Percentiles rank a stretch among this genome's conserved stretches.
These are phyloP conservation scores for Microtus ochrogaster DNA, from an alignment of 2,113 vertebrate genomes.

Conservation along the genomic window DNA sequence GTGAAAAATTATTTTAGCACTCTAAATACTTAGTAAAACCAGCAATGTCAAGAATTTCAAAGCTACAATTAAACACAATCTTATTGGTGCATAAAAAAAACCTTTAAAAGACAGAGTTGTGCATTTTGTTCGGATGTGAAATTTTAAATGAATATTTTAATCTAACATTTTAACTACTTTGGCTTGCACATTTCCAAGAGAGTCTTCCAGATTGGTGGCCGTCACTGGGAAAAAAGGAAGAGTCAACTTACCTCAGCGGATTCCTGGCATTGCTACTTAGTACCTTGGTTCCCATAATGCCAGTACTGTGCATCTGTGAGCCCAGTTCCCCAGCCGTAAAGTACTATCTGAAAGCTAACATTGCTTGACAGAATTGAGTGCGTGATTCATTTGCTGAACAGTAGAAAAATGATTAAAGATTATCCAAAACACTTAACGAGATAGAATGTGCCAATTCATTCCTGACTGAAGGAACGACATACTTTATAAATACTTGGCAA, in stretches of 20 bases:
- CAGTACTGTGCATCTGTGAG: neutral
- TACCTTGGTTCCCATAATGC: neutral
- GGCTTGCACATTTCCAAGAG: neutral
- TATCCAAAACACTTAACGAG: neutral
- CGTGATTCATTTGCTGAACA: neutral
- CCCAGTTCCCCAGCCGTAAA: neutral
- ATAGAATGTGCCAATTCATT: neutral
- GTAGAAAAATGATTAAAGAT: neutral
- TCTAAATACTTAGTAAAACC: slow-evolving; percentile 23
- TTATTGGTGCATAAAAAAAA: neutral
- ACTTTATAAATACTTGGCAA: neutral
- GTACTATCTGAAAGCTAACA: neutral
- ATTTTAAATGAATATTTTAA: slow-evolving; percentile 9
- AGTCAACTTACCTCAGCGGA: neutral
- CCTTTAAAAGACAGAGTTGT: neutral
- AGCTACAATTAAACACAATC: neutral
- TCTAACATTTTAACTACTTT: neutral
- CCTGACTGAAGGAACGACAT: neutral
- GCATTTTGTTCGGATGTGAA: neutral
- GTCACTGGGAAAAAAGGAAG: neutral
- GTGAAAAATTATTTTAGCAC: neutral
- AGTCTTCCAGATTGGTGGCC: neutral
- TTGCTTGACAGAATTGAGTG: too few relatives aligned
- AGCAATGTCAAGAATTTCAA: neutral
- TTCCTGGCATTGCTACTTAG: neutral